A percentile compares a stretch with the other conserved stretches of the same genome.
Evolutionary conservation across 2,888 invertebrate genomes (phyloP).

Genomic region (Stenchaetothrips biformis): DNA sequence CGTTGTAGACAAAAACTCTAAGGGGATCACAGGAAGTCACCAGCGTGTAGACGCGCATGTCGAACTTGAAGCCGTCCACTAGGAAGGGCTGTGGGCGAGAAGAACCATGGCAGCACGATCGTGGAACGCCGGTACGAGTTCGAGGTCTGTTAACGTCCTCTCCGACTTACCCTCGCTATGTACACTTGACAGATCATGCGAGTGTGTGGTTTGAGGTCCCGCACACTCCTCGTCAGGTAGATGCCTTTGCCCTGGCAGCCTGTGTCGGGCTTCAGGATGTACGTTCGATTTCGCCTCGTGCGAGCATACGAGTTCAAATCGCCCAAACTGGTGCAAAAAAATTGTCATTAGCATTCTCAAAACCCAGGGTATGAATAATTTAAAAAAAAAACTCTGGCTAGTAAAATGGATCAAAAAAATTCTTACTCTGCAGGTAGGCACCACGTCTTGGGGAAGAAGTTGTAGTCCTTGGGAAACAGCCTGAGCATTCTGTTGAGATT

Average conservation of each 20-base stretch:
- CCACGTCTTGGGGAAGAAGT: conserved; percentile 91
- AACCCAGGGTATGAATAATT: conserved; percentile 26
- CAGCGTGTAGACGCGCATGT: conserved; percentile 79
- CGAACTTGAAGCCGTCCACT: conserved; percentile 90
- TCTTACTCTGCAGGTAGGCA: conserved; percentile 85
- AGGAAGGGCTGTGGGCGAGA: conserved; percentile 61
- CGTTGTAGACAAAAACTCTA: conserved; percentile 83
- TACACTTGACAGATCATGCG: conserved; percentile 84
- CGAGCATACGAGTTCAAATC: conserved; percentile 68
- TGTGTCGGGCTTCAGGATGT: conserved; percentile 86
- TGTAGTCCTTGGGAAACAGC: conserved; percentile 83
- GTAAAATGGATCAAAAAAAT: conserved; percentile 10
- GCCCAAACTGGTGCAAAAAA: conserved; percentile 53
- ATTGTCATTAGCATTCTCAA: no score
- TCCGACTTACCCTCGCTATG: conserved; percentile 54
- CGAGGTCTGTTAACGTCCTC: neutral
- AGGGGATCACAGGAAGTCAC: conserved; percentile 89
- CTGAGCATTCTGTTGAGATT: conserved; percentile 87
- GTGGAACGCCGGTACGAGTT: conserved; percentile 28
- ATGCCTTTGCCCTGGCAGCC: conserved; percentile 90
- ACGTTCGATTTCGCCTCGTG: conserved; percentile 66
- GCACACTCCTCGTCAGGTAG: conserved; percentile 74
- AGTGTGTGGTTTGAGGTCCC: conserved; percentile 71
- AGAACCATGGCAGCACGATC: conserved; percentile 33
- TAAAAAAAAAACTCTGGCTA: neutral